Evolutionary conservation across 2,888 invertebrate genomes (phyloP).

Genomic region (Heteromurus nitidus): DNA sequence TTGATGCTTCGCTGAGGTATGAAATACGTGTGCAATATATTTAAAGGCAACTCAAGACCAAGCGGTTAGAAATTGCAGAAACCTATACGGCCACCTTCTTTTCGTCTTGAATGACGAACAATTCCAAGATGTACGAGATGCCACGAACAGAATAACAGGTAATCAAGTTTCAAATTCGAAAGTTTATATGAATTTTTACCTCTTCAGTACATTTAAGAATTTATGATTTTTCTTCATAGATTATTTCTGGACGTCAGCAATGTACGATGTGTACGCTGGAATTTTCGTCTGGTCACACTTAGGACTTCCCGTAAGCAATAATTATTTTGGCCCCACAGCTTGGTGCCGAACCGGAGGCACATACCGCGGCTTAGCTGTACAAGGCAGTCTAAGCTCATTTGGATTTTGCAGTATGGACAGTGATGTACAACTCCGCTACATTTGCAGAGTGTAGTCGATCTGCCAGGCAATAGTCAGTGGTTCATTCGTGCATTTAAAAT

Average conservation of each 20-base stretch:
- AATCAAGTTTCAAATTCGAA: no score
- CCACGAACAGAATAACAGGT: constrained; percentile 6
- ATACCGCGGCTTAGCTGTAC: background rate
- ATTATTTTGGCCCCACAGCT: background rate
- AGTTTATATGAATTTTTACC: no score
- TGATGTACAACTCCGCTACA: background rate
- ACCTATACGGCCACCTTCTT: background rate
- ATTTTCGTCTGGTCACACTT: background rate
- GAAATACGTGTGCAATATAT: no score
- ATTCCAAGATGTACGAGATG: constrained; percentile 4
- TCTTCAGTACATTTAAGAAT: no score
- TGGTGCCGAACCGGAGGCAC: background rate
- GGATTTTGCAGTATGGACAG: background rate
- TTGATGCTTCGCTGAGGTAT: no score
- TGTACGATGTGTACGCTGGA: background rate
- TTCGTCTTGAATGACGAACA: constrained; percentile 7
- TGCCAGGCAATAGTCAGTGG: no score
- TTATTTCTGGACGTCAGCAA: constrained; percentile 4
- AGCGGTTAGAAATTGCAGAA: background rate
- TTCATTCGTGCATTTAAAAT: no score
- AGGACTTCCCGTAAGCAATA: background rate
- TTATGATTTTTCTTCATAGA: no score
- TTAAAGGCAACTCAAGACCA: background rate
- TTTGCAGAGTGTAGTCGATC: constrained; percentile 31
- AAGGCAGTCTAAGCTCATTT: background rate